Conservation (phyloP, 2,797 vertebrate species). For the Lepus townsendii region DNA sequence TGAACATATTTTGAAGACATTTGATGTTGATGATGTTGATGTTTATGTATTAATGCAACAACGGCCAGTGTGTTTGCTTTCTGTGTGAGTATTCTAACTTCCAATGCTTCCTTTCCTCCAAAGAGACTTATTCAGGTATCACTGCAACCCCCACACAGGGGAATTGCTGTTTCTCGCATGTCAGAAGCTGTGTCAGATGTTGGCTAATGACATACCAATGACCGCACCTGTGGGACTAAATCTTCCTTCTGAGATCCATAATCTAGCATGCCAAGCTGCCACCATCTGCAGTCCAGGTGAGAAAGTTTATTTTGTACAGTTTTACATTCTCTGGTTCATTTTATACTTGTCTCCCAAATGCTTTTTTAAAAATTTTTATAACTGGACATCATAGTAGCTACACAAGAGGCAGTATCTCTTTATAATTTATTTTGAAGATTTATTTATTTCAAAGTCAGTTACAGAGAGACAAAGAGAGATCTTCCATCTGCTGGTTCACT, state of each 20-base stretch:
- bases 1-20: neutral
- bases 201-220: slow-evolving; percentile 93
- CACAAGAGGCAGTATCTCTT: neutral
- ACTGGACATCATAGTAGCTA: neutral
- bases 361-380: neutral
- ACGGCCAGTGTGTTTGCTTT: neutral
- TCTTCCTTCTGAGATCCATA: slow-evolving; percentile 93
- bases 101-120: neutral
- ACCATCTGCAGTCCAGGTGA: slow-evolving; percentile 95
- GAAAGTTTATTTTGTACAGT: neutral
- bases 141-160: slow-evolving; percentile 91
- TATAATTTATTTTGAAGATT: neutral
- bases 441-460: no score
- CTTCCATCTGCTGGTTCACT: no score
- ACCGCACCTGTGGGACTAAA: slow-evolving; percentile 90
- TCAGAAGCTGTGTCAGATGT: slow-evolving; percentile 94
- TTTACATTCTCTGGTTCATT: neutral
- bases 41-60: neutral
- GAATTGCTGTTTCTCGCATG: slow-evolving; percentile 92
- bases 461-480: no score
- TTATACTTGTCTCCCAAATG: neutral
- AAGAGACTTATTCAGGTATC: slow-evolving; percentile 89
- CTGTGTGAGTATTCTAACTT: neutral
- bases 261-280: slow-evolving; percentile 94
- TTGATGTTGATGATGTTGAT: neutral